phyloP scores from a whole-genome alignment of 2,888 invertebrate species.

The Troides oblongomaculatus region DNA sequence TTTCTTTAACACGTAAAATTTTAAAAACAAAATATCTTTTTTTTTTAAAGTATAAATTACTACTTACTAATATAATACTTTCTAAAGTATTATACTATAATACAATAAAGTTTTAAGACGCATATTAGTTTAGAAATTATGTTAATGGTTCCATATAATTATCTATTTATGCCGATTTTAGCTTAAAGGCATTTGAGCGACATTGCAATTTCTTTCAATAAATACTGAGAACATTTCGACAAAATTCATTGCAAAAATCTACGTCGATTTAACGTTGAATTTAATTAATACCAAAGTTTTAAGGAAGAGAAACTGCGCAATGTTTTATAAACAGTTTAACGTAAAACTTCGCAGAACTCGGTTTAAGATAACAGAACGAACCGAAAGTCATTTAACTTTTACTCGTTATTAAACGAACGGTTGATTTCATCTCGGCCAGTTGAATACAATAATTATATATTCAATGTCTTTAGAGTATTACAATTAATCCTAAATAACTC shows the following conservation, averaged over 20 bases:
- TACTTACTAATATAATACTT: too few species aligned
- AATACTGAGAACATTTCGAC: neutral
- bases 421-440: conserved; percentile 57
- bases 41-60: too few species aligned
- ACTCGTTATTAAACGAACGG: conserved; percentile 51
- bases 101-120: too few species aligned
- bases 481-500: too few species aligned
- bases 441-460: conserved; percentile 21
- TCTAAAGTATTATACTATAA: too few species aligned
- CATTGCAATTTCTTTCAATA: neutral
- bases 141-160: neutral
- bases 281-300: conserved; percentile 47
- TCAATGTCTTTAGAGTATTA: too few species aligned
- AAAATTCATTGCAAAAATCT: neutral
- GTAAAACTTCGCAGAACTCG: conserved; percentile 41
- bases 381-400: conserved; percentile 76
- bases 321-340: conserved; percentile 48
- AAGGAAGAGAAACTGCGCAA: conserved; percentile 34
- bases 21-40: too few species aligned
- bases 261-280: conserved; percentile 23
- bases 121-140: too few species aligned
- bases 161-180: neutral
- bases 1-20: conserved; percentile 30
- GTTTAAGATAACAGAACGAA: conserved; percentile 68
- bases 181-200: neutral